Conservation (phyloP, 2,113 vertebrate species). For the Apistogramma diplotaenia region DNA sequence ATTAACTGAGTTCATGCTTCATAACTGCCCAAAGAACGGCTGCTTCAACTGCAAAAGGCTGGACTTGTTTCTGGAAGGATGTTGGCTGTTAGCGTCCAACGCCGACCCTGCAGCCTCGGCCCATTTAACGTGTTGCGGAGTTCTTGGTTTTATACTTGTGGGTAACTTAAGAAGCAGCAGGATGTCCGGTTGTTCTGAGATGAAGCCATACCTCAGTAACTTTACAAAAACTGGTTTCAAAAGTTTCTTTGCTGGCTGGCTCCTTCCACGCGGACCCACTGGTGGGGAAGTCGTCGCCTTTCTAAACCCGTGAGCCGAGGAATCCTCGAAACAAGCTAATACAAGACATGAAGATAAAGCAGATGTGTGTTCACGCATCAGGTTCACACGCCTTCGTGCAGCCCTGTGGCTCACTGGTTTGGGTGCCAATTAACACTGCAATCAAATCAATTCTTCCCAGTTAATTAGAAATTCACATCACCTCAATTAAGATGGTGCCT, state of each 20-base stretch:
- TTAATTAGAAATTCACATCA: background rate
- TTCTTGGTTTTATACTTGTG: background rate
- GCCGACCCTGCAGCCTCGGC: too few species aligned
- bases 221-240: too few species aligned
- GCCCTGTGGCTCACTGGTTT: background rate
- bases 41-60: background rate
- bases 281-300: background rate
- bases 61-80: background rate
- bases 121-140: too few species aligned
- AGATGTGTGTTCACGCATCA: background rate
- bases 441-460: background rate
- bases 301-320: background rate
- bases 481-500: background rate
- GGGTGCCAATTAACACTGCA: background rate
- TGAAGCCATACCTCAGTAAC: background rate
- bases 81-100: background rate
- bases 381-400: background rate
- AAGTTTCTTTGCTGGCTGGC: too few species aligned
- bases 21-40: background rate
- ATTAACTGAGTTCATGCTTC: background rate
- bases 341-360: background rate
- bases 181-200: background rate
- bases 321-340: background rate
- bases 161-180: background rate
- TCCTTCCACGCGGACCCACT: background rate